Evolutionary conservation across 2,797 vertebrate genomes (phyloP), one percentile per base, ranked within the genome.

Genomic region (Gymnothorax javanicus): DNA sequence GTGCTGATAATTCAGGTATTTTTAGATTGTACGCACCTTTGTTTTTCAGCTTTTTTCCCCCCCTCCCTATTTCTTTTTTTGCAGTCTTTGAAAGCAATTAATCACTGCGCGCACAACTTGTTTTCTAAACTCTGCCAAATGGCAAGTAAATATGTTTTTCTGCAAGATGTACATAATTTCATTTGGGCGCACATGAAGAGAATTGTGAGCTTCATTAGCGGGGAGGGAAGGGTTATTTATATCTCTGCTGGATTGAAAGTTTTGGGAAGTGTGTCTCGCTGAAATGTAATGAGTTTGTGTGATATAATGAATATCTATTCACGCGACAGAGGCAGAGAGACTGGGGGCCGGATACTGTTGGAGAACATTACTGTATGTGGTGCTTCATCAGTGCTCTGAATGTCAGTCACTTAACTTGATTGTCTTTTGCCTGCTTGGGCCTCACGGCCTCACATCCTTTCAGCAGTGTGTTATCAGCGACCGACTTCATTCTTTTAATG

Each of bases 1-100:
- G 91, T 87, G 91, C 91, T 88, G 91, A 89, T 89, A 91, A 91
- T 88, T 88, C 94, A 87, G 94, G 94, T 93, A 95, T 93, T 91
- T 91, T 94, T 90, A 91, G 91, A 25, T 92, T 90, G 84, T 82
- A 90, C 0, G n/a, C 0, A 88, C 92, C 92, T 86, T 69, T 58
- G 90, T 77, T 77, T 50, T 67, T 67, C 4, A 23, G 4, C 91
- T 50, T 89, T 33, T 50, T 33, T 91, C 7, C 87, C 87, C 71
- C 50, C 71, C 82, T 69, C 73, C 84, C 83, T 67, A 17, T 87
- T 43, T 79, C 79, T 90, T 87, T 83, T 86, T 90, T 88, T 73
- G 64, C 57, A 13, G 87, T 92, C 90, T 91, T 86, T 85, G 82
- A 86, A 88, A 92, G 89, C 90, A 92, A 95, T 97, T 95, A 94